These are phyloP conservation scores for Pungitius pungitius DNA, from an alignment of 2,113 vertebrate genomes.

Conservation along the genomic window DNA sequence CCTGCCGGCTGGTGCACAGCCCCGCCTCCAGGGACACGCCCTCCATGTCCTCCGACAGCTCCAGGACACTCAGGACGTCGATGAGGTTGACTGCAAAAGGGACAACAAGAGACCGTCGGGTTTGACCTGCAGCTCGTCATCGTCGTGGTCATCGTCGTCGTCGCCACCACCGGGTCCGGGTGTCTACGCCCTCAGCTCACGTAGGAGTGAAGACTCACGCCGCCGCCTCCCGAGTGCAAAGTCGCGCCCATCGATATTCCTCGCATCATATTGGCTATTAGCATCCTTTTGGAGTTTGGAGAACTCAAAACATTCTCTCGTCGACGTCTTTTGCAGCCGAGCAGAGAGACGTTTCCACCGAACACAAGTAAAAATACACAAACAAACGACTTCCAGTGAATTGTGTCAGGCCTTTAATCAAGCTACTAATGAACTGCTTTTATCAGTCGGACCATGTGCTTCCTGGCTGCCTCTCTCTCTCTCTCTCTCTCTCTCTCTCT, in stretches of 20 bases:
- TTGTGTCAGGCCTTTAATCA: not conserved
- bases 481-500: not conserved
- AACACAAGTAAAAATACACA: no score
- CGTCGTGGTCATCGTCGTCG: not conserved
- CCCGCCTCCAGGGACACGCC: conserved; percentile 84
- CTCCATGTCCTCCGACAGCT: conserved; percentile 81
- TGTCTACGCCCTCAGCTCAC: no score
- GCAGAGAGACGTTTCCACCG: no score
- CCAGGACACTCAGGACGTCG: conserved; percentile 85
- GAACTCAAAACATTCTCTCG: no score
- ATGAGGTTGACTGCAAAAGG: conserved; percentile 72
- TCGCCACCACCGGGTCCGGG: not conserved
- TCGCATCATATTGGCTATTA: no score
- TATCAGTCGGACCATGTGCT: conserved; percentile 9
- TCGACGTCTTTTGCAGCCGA: no score
- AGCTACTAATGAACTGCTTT: conserved; percentile 25
- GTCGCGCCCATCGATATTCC: no score
- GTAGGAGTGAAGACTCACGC: no score
- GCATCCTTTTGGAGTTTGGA: no score
- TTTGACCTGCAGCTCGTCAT: not conserved
- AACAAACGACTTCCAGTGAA: not conserved
- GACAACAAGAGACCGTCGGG: not conserved
- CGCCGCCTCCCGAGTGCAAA: no score
- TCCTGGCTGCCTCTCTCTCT: not conserved
- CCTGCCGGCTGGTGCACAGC: conserved; percentile 82